phyloP scores from a whole-genome alignment of 2,113 vertebrate species.

The Cathartes aura region DNA sequence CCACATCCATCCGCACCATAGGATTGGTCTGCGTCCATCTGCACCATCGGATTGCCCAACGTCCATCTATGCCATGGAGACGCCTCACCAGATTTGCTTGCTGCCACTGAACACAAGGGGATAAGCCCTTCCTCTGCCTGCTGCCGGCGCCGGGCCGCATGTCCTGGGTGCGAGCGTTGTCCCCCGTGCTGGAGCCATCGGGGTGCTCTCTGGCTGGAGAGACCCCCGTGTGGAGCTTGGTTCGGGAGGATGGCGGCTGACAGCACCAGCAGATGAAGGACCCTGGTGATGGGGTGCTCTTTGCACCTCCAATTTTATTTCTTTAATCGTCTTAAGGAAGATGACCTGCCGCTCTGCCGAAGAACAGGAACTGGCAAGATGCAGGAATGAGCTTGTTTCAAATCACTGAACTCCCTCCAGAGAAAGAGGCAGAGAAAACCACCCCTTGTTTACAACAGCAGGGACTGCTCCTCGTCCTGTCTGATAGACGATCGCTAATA shows the following conservation, averaged over 20 bases:
- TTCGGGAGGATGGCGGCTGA: rapidly evolving
- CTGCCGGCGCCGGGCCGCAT: neutral
- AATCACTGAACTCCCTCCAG: neutral
- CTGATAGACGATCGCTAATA: neutral
- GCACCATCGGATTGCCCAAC: rapidly evolving
- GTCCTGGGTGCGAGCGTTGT: neutral
- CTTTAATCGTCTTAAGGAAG: neutral
- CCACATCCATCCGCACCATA: rapidly evolving
- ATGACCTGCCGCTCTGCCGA: rapidly evolving
- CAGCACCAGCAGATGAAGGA: neutral
- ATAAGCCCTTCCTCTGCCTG: neutral
- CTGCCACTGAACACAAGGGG: neutral
- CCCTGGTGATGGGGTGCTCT: neutral
- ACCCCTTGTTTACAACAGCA: constrained; percentile 40
- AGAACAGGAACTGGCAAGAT: neutral
- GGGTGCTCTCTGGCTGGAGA: neutral
- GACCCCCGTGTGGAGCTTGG: rapidly evolving
- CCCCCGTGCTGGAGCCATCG: rapidly evolving
- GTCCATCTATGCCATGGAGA: rapidly evolving
- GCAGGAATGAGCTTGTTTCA: constrained; percentile 27
- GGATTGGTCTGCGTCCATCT: neutral
- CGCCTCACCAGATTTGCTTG: neutral
- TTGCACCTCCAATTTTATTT: neutral
- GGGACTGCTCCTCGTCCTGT: constrained; percentile 22
- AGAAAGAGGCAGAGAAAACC: constrained; percentile 23